Conservation (phyloP, 1,140 invertebrate species). For the Diplogasteroides magnus region DNA sequence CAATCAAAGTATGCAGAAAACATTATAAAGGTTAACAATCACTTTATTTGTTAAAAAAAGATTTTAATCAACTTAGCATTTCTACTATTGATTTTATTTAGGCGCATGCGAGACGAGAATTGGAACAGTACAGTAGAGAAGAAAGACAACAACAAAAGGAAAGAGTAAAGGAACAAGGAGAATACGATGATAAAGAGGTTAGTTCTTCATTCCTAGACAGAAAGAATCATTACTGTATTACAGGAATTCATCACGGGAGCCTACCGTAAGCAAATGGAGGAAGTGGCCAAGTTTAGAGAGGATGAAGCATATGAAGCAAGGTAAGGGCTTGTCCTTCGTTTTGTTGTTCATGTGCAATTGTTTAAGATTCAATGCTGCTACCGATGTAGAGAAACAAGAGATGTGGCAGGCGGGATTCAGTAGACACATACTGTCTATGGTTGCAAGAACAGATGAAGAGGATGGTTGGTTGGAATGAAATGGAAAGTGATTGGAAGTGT, state of each 20-base stretch:
- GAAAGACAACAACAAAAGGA: conserved; percentile 44
- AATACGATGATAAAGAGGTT: conserved; percentile 45
- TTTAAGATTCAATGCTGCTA: conserved; percentile 16
- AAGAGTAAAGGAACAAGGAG: conserved; percentile 35
- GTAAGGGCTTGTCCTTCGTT: conserved; percentile 18
- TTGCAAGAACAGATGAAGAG: conserved; percentile 13
- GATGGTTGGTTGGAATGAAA: neutral
- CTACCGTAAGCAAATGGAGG: conserved; percentile 39
- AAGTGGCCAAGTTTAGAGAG: conserved; percentile 30
- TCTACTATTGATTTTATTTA: neutral
- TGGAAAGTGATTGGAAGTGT: neutral
- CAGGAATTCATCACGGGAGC: conserved; percentile 38
- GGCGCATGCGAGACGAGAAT: conserved; percentile 16
- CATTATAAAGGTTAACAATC: conserved; percentile 33
- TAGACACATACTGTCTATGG: conserved; percentile 19
- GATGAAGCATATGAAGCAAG: conserved; percentile 26
- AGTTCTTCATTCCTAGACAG: neutral
- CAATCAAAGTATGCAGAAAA: conserved; percentile 39
- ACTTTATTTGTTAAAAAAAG: conserved; percentile 7
- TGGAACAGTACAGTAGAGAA: conserved; percentile 30
- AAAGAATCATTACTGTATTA: conserved; percentile 1
- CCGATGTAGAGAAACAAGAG: conserved; percentile 34
- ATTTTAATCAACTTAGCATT: neutral
- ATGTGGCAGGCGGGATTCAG: conserved; percentile 32
- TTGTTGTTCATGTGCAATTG: neutral